Evolutionary conservation across 2,113 vertebrate species (phyloP).

Genomic region (Sus scrofa): T2T-Sscrofa CM000817.6:37860501-37861000

Average conservation of each 20-base stretch:
- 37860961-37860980: not conserved
- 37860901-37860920: not conserved
- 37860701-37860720: too few species aligned
- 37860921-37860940: not conserved
- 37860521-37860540: too few species aligned
- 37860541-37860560: too few species aligned
- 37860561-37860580: too few species aligned
- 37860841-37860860: not conserved
- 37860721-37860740: not conserved
- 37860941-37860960: not conserved
- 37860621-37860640: too few species aligned
- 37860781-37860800: not conserved
- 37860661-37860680: too few species aligned
- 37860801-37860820: not conserved
- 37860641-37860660: too few species aligned
- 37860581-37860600: too few species aligned
- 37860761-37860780: not conserved
- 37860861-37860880: not conserved
- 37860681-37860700: too few species aligned
- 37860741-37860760: not conserved
- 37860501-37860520: too few species aligned
- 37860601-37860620: too few species aligned
- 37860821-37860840: not conserved
- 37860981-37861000: not conserved
- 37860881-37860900: not conserved